Evolutionary conservation across 2,797 vertebrate genomes (phyloP).

Genomic region (Chrysocyon brachyurus): DNA sequence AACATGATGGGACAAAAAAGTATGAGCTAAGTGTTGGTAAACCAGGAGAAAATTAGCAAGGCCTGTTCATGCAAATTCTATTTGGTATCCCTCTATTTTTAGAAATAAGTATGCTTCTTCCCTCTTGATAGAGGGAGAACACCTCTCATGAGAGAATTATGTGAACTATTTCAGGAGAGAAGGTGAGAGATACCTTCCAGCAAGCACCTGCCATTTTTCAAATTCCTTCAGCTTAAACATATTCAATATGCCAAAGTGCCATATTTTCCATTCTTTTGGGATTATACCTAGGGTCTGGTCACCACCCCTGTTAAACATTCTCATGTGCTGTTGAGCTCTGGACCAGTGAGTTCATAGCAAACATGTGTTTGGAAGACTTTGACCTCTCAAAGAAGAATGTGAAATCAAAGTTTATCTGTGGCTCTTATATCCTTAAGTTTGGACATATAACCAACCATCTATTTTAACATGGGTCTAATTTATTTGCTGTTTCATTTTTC

Average conservation of each 20-base stretch:
- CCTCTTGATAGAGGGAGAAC: neutral
- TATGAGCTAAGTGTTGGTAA: neutral
- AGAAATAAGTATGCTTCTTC: neutral
- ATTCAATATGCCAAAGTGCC: neutral
- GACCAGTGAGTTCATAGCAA: too few relatives aligned
- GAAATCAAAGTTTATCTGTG: too few relatives aligned
- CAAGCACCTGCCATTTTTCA: neutral
- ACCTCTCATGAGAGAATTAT: neutral
- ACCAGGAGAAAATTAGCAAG: neutral
- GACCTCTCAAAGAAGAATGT: too few relatives aligned
- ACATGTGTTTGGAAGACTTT: too few relatives aligned
- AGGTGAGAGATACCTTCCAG: neutral
- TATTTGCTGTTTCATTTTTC: too few relatives aligned
- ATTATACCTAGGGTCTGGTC: neutral
- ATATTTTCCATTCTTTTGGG: neutral
- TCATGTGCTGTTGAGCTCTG: too few relatives aligned
- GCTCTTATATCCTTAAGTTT: too few relatives aligned
- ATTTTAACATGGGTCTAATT: too few relatives aligned
- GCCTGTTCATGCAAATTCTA: neutral
- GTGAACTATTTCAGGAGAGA: neutral
- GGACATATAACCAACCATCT: too few relatives aligned
- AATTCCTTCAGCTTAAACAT: neutral
- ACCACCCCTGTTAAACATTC: too few relatives aligned
- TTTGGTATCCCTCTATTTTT: neutral
- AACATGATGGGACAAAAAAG: neutral